Evolutionary conservation across 2,113 vertebrate genomes (phyloP).

Genomic region (Agapornis roseicollis): DNA sequence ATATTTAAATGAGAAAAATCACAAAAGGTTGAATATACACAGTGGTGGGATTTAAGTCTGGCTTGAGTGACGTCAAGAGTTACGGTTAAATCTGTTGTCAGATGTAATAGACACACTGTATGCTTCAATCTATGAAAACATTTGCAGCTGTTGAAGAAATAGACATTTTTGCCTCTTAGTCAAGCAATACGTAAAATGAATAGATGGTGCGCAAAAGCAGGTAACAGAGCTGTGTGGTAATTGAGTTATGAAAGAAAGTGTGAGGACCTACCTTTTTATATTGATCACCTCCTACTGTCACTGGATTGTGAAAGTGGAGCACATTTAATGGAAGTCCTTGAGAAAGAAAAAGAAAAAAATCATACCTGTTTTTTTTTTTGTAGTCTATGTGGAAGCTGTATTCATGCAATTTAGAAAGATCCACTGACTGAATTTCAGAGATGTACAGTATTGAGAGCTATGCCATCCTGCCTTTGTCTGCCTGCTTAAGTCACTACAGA

Average conservation of each 20-base stretch:
- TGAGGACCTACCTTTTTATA: not conserved
- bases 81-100: not conserved
- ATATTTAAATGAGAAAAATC: not conserved
- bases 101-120: not conserved
- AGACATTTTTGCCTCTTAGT: not conserved
- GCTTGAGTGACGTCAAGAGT: not conserved
- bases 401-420: not conserved
- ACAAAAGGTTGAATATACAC: not conserved
- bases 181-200: not conserved
- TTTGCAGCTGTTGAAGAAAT: not conserved
- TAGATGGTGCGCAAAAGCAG: not conserved
- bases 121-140: not conserved
- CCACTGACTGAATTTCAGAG: not conserved
- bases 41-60: not conserved
- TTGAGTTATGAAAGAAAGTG: rapidly evolving
- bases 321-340: not conserved
- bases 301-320: not conserved
- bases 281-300: not conserved
- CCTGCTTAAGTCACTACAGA: not conserved
- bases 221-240: not conserved
- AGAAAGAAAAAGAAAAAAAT: not conserved
- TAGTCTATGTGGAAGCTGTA: not conserved
- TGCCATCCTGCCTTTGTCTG: not conserved
- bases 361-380: not conserved
- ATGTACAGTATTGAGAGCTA: not conserved